Conservation (phyloP, 2,888 invertebrate genomes). For the Chrysolina oricalcia region DNA sequence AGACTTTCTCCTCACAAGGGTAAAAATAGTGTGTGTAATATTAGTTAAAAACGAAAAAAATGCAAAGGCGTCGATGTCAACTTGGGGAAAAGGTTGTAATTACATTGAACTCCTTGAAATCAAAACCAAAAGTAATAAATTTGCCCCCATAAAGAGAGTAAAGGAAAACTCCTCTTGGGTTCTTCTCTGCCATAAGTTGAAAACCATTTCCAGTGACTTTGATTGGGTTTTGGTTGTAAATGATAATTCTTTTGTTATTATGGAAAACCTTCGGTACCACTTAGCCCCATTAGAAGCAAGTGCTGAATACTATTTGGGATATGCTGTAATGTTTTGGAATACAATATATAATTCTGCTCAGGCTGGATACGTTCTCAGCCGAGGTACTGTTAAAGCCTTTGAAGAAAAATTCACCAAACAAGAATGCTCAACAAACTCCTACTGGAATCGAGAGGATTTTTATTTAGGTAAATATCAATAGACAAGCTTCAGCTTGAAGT, state of each 20-base stretch:
- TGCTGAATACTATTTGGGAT: constrained; percentile 74
- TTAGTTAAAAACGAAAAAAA: constrained; percentile 71
- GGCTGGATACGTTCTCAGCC: constrained; percentile 76
- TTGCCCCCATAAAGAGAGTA: constrained; percentile 58
- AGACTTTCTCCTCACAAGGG: constrained; percentile 62
- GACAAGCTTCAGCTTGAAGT: too few relatives aligned
- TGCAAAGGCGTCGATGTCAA: constrained; percentile 64
- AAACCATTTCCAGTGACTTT: constrained; percentile 57
- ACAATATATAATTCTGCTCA: constrained; percentile 74
- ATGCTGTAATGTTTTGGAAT: constrained; percentile 74
- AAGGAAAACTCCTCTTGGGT: constrained; percentile 66
- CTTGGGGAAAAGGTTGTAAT: constrained; percentile 69
- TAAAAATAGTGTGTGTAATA: constrained; percentile 72
- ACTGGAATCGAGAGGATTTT: constrained; percentile 76
- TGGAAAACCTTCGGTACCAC: constrained; percentile 75
- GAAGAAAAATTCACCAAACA: constrained; percentile 61
- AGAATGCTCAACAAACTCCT: constrained; percentile 72
- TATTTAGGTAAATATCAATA: constrained; percentile 71
- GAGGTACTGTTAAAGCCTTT: constrained; percentile 70
- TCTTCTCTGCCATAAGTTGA: constrained; percentile 63
- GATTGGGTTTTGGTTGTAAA: constrained; percentile 75
- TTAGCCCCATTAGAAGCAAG: constrained; percentile 71
- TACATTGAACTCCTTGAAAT: constrained; percentile 58
- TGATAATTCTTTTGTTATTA: constrained; percentile 74
- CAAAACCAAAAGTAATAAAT: constrained; percentile 55